A percentile compares a stretch with the other conserved stretches of the same genome.
These are phyloP conservation scores for Emydura subglobosa DNA, from an alignment of 2,113 vertebrate genomes.

Conservation along the genomic window DNA sequence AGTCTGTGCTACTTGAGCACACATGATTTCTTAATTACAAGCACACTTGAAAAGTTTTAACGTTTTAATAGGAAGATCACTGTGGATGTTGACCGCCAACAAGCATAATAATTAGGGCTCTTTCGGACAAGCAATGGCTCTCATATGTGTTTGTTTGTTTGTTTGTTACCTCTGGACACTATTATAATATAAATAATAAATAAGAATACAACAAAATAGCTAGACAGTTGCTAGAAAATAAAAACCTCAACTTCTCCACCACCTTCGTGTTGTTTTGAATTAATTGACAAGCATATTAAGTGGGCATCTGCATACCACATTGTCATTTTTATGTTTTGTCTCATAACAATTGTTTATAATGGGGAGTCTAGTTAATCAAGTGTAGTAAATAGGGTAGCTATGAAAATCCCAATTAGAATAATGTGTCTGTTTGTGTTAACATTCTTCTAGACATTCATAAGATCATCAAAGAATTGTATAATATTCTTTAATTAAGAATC, in stretches of 20 bases:
- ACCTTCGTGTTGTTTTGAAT: slow-evolving; percentile 4
- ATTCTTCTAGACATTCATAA: slow-evolving; percentile 19
- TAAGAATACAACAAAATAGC: not conserved
- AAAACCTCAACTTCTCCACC: not conserved
- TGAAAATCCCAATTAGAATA: slow-evolving; percentile 15
- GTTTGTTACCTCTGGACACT: not conserved
- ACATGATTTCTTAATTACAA: not conserved
- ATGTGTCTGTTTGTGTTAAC: not conserved
- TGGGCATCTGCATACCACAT: not conserved
- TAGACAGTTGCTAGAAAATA: not conserved
- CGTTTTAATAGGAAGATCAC: not conserved
- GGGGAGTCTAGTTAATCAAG: slow-evolving; percentile 11
- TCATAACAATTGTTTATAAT: not conserved
- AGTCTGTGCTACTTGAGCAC: not conserved
- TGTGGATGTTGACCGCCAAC: not conserved
- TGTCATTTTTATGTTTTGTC: not conserved
- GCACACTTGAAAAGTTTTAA: not conserved
- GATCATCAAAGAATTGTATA: not conserved
- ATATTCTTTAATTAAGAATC: not conserved
- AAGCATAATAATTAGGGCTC: not conserved
- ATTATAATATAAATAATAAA: not conserved
- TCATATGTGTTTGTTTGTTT: fast-evolving
- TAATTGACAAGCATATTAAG: not conserved
- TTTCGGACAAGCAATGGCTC: not conserved
- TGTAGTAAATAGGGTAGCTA: slow-evolving; percentile 20